Evolutionary conservation across 2,888 invertebrate species (phyloP), one percentile per base, ranked within the genome.

Genomic region (Lepidonotus clava): DNA sequence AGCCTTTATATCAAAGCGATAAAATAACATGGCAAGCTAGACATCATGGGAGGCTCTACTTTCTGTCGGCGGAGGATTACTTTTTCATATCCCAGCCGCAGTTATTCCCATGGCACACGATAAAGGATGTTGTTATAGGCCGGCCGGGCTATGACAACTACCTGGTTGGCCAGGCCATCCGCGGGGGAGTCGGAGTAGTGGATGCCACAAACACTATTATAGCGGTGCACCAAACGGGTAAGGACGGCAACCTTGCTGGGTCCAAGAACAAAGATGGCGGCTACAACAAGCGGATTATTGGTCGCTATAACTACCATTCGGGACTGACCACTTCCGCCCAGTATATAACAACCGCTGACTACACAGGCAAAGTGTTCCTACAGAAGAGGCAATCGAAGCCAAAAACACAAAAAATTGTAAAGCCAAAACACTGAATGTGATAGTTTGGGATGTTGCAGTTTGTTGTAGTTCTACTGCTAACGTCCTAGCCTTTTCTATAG

Each of bases 161-260:
- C 28, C 24, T 80, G 14, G 80, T 80, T 14, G 80, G 41, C 8
- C 41, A 46, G 28, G 80, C 80, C 11, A 80, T 80, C 8, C 8
- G 51, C 11, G 28, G 34, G 5, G 34, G 32, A 21, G 80, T 80
- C 8, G 24, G 18, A 0, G 80, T 80, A 8, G 46, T 80, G 14
- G 80, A 80, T 51, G 51, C 80, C 2, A 80, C 80, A 6, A 51
- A 24, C 46, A 46, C 80, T 0, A 40, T 41, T 5, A 21, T 80
- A 6, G 80, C 80, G 1, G n/a, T 80, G 6, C 80, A 80, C 32
- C 80, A 80, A n/a, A 80, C 80, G 11, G 80, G 80, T 24, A 80
- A 51, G 28, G 80, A 80, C 24, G 80, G 80, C 28, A 80, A 80
- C 41, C 18, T 46, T 40, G 80, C 80, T 8, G 80, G 80, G 5